Conservation (phyloP, 2,888 invertebrate species). For the Ichneumon xanthorius region DNA sequence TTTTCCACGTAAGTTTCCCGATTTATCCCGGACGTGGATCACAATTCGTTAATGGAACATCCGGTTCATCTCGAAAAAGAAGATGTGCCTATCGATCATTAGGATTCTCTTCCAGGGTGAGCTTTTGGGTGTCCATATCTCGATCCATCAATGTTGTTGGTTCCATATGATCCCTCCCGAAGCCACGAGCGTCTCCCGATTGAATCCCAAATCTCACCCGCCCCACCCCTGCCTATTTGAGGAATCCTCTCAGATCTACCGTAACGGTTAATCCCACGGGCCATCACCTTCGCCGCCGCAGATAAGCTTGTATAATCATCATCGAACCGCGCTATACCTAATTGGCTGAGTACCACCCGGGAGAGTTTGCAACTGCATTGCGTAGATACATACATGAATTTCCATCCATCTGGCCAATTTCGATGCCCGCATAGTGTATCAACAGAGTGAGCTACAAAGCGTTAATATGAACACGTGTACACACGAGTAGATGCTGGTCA, state of each 20-base stretch:
- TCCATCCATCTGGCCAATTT: conserved; percentile 54
- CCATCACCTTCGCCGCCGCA: conserved; percentile 4
- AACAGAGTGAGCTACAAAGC: conserved; percentile 47
- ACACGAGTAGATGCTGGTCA: conserved; percentile 20
- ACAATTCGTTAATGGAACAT: conserved; percentile 56
- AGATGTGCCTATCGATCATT: conserved; percentile 46
- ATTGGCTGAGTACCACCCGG: conserved; percentile 2
- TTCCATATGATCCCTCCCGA: not conserved
- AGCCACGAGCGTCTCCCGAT: not conserved
- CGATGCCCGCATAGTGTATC: conserved; percentile 19
- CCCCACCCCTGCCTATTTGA: not conserved
- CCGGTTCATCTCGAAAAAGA: conserved; percentile 46
- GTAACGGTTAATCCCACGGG: conserved; percentile 14
- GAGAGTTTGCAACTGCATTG: conserved; percentile 1
- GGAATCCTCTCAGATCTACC: not conserved
- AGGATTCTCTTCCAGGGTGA: not conserved
- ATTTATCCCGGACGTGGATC: conserved; percentile 11
- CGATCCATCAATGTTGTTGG: conserved; percentile 31
- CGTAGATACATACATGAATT: conserved; percentile 26
- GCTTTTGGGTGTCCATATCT: not conserved
- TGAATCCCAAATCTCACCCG: not conserved
- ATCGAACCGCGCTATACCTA: not conserved
- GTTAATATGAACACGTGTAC: conserved; percentile 31
- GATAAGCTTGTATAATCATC: conserved; percentile 24
- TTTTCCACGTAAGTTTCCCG: not conserved